Evolutionary conservation across 2,113 vertebrate species (phyloP).

Genomic region (Mesoclemmys tuberculata): DNA sequence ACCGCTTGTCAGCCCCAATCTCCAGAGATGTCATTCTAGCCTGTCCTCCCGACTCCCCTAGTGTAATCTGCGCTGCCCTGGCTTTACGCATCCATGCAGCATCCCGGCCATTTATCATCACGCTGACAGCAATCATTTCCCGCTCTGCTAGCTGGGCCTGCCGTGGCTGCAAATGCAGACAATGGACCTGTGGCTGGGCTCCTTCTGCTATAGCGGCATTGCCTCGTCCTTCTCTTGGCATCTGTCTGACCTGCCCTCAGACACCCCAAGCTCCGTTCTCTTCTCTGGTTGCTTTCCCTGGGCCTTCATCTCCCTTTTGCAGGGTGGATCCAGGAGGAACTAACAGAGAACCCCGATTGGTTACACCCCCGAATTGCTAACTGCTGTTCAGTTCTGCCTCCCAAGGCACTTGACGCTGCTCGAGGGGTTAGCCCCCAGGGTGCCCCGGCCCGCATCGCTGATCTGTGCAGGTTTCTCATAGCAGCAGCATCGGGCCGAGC

Average conservation of each 20-base stretch:
- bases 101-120: not conserved
- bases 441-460: not conserved
- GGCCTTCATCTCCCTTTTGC: not conserved
- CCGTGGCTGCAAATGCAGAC: not conserved
- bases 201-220: not conserved
- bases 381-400: not conserved
- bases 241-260: not conserved
- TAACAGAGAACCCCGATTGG: not conserved
- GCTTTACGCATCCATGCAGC: not conserved
- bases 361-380: not conserved
- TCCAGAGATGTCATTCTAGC: not conserved
- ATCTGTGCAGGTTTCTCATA: not conserved
- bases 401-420: not conserved
- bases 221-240: not conserved
- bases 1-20: not conserved
- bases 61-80: not conserved
- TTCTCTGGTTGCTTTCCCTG: not conserved
- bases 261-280: not conserved
- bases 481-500: not conserved
- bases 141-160: not conserved
- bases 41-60: not conserved
- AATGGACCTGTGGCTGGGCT: not conserved
- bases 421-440: not conserved
- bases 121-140: not conserved
- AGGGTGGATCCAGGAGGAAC: not conserved